These are phyloP conservation scores for Melozone crissalis DNA, from an alignment of 2,113 vertebrate species.

Conservation along the genomic window DNA sequence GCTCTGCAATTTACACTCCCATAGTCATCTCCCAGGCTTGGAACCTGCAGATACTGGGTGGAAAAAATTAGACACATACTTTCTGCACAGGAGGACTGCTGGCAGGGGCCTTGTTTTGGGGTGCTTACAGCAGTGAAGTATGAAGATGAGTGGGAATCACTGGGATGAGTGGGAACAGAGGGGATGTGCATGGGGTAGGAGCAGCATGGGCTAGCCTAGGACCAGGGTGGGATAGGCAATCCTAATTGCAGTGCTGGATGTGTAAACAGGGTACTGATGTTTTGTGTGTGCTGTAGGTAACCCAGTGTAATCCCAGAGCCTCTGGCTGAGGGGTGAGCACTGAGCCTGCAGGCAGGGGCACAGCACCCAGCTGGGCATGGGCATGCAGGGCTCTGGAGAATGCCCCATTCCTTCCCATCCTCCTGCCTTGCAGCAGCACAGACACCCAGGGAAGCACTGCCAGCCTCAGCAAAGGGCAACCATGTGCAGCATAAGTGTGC, in stretches of 20 bases:
- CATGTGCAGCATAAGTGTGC: not conserved
- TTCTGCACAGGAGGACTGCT: not conserved
- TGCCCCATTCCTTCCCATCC: not conserved
- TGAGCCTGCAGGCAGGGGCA: rapidly evolving
- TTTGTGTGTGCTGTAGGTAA: not conserved
- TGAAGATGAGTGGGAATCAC: not conserved
- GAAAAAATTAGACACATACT: not conserved
- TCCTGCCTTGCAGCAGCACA: not conserved
- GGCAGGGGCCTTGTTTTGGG: not conserved
- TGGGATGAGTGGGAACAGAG: not conserved
- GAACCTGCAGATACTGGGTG: slow-evolving; percentile 2
- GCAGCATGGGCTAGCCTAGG: not conserved
- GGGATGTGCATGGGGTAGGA: not conserved
- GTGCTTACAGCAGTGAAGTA: not conserved
- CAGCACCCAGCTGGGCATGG: not conserved
- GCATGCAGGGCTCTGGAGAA: rapidly evolving
- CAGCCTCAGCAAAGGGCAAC: not conserved
- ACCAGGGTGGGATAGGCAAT: not conserved
- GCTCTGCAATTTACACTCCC: slow-evolving; percentile 24
- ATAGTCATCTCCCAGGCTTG: not conserved
- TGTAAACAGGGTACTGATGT: not conserved
- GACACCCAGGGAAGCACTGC: not conserved
- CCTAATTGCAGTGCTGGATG: not conserved
- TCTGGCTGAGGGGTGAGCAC: not conserved
- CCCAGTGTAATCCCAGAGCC: rapidly evolving